These are phyloP conservation scores for Shinisaurus crocodilurus DNA, from an alignment of 2,113 vertebrate species.

Conservation along the genomic window DNA sequence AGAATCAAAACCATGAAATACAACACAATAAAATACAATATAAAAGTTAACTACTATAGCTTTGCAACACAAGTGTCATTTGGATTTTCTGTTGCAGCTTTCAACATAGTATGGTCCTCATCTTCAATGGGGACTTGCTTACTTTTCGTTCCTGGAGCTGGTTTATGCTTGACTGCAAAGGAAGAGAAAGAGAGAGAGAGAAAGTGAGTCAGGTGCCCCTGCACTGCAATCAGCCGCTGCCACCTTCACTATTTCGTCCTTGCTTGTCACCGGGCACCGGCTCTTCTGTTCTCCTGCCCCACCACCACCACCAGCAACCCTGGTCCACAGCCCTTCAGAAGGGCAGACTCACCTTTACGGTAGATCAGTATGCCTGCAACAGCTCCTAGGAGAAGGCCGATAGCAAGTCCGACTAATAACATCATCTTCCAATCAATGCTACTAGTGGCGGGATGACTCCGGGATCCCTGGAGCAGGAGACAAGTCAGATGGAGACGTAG, in stretches of 20 bases:
- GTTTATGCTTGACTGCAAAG: neutral
- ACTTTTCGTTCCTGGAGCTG: neutral
- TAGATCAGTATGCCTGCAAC: neutral
- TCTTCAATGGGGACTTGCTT: neutral
- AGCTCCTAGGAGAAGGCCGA: neutral
- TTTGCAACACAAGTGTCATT: neutral
- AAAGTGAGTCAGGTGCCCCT: too few species aligned
- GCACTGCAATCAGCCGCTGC: too few species aligned
- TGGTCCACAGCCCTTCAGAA: neutral
- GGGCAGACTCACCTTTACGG: neutral
- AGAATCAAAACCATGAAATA: too few species aligned
- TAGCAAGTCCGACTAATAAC: fast-evolving
- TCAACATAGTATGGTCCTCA: neutral
- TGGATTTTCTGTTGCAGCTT: neutral
- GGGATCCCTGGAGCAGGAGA: neutral
- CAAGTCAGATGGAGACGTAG: neutral
- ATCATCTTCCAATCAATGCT: too few species aligned
- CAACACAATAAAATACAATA: neutral
- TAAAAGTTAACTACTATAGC: neutral
- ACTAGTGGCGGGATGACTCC: fast-evolving
- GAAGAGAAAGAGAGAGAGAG: neutral
- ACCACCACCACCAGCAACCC: too few species aligned
- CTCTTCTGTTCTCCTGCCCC: neutral
- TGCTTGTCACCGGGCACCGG: too few species aligned
- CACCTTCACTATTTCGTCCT: neutral